Conservation (phyloP, 2,797 vertebrate genomes). For the Leptatherina wallacei region DNA sequence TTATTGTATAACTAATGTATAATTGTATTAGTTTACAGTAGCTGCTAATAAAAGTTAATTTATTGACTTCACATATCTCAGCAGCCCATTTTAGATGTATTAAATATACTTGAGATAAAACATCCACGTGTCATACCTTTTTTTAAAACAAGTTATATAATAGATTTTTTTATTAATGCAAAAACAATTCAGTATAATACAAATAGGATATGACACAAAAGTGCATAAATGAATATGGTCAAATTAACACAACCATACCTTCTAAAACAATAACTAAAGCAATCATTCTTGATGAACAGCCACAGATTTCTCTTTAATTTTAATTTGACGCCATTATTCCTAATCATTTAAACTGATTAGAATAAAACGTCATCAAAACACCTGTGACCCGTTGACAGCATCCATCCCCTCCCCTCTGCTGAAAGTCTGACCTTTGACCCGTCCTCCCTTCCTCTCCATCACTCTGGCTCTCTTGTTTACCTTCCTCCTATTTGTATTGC, state of each 20-base stretch:
- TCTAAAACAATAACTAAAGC: too few species aligned
- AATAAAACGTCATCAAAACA: not conserved
- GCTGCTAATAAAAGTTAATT: not conserved
- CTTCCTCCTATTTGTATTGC: conserved; percentile 39
- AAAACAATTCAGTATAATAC: too few species aligned
- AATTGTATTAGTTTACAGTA: not conserved
- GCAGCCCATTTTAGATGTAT: not conserved
- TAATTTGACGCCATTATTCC: not conserved
- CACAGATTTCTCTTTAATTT: too few species aligned
- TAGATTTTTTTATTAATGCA: too few species aligned
- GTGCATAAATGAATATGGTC: too few species aligned
- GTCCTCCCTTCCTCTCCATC: not conserved
- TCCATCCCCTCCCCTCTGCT: not conserved
- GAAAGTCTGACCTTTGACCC: conserved; percentile 16
- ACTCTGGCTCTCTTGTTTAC: conserved; percentile 30
- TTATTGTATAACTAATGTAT: not conserved
- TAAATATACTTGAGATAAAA: not conserved
- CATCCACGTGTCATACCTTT: not conserved
- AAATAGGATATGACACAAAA: too few species aligned
- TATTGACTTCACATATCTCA: not conserved
- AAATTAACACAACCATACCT: too few species aligned
- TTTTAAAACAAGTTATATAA: not conserved
- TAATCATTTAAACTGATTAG: not conserved
- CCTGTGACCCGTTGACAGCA: not conserved
- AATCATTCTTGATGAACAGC: too few species aligned